Evolutionary conservation across 1,140 invertebrate genomes (phyloP), one percentile per base, ranked within the genome.

Genomic region (Dreissena polymorpha): DNA sequence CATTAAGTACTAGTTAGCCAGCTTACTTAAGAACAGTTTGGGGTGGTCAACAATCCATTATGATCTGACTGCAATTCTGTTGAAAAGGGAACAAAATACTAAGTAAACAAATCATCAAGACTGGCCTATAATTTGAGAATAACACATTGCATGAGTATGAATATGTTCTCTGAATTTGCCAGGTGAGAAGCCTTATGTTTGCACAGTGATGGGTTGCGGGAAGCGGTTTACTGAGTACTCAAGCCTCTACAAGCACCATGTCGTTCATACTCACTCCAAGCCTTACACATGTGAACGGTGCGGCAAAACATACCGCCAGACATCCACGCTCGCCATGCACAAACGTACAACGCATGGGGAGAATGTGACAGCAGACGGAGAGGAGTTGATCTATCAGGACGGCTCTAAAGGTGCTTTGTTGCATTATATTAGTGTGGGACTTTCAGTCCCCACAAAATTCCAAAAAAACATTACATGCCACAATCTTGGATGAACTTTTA

Each of bases 191-290:
- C 93, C 93, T 2, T 94, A 93, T 86, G 91, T 92, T 0, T 94
- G 93, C 86, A 90, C 90, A 39, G 91, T 94, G 29, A 88, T 95
- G 91, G 95, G 94, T 74, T 96, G 96, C 92, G 94, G 94, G 12
- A 95, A 95, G 89, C 92, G 95, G 53, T 96, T 96, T 86, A 96
- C 96, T 3, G 96, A 96, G 89, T 96, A 96, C 90, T 96, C 95
- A 65, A 96, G 95, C 88, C 93, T 96, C 21, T 96, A 96, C 89
- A 96, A 96, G 91, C 96, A 96, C 91, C 95, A 95, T 89, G 93
- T 95, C 39, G 95, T 95, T 23, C 95, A 95, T 87, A 95, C 95
- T 7, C 94, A 95, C 75, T 92, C 94, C 76, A 95, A 95, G 86
- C 94, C 94, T 23, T 95, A 95, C 84, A 93, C 93, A 57, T 95